Conservation (phyloP, 1,140 invertebrate genomes). For the Lordiphosa clarofinis region DNA sequence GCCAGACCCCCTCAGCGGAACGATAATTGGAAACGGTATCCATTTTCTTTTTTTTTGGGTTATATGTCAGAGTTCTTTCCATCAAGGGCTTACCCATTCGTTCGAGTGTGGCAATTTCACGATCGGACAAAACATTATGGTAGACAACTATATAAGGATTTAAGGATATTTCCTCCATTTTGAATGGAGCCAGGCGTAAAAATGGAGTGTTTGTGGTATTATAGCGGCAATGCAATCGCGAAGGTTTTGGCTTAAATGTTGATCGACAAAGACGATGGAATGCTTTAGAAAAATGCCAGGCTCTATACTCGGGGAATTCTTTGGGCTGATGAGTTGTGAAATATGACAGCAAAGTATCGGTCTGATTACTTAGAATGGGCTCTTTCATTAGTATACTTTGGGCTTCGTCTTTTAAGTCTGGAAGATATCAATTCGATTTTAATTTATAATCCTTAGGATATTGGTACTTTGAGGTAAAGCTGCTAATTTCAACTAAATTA, state of each 20-base stretch:
- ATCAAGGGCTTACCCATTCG: slow-evolving; percentile 90
- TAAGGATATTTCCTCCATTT: slow-evolving; percentile 92
- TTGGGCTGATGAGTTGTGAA: not conserved
- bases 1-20: slow-evolving; percentile 97
- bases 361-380: not conserved
- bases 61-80: slow-evolving; percentile 86
- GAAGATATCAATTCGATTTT: too few species aligned
- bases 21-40: slow-evolving; percentile 76
- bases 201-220: slow-evolving; percentile 86
- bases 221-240: slow-evolving; percentile 88
- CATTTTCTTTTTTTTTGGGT: not conserved
- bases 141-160: slow-evolving; percentile 93
- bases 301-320: too few species aligned
- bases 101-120: slow-evolving; percentile 92
- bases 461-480: too few species aligned
- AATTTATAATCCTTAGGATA: too few species aligned
- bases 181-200: slow-evolving; percentile 90
- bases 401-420: not conserved
- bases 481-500: too few species aligned
- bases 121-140: slow-evolving; percentile 92
- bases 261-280: slow-evolving; percentile 76
- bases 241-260: slow-evolving; percentile 82
- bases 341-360: not conserved
- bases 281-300: not conserved
- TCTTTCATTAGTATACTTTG: not conserved